Evolutionary conservation across 2,888 invertebrate genomes (phyloP), one percentile per base, ranked within the genome.

Genomic region (Diarsia rubi): DNA sequence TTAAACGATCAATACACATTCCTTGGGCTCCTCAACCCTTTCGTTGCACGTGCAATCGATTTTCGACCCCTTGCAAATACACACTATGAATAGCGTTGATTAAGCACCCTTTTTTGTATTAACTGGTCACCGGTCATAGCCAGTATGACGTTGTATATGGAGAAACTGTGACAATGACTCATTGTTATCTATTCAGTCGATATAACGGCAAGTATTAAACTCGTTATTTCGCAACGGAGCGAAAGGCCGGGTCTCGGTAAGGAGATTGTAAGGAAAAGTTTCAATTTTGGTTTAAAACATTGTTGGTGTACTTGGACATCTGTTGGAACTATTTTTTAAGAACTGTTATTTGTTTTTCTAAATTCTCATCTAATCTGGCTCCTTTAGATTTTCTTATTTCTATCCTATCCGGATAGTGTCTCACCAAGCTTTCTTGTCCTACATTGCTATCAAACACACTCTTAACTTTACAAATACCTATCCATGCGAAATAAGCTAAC

Each of bases 51-150:
- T 79, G 82, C 44, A 82, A 91, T 89, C 83, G 88, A 90, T 90
- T 89, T 86, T 81, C 60, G 83, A 87, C 89, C 91, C 91, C 84
- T 86, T 82, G 62, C 75, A 69, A 85, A 75, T 79, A 70, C 81
- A 49, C 12, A 54, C 37, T 70, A 68, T 79, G 85, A 84, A 85
- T 85, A 78, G 81, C 67, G 69, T 71, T 74, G 73, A 85, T 81
- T 85, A 79, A 75, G 75, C 81, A 75, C 88, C 85, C 86, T 69
- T 68, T 49, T 49, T 73, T 42, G 62, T 49, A 21, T 59, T 0
- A 60, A 54, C 62, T 68, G 68, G 71, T 67, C 68, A 72, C 65
- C 63, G 59, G 69, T 52, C 73, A 68, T 21, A 69, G 52, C 52
- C 45, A 44, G 66, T 69, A 52, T 68, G 73, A 77, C 78, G 75